phyloP scores from a whole-genome alignment of 2,113 vertebrate species.

The Ia io region DNA sequence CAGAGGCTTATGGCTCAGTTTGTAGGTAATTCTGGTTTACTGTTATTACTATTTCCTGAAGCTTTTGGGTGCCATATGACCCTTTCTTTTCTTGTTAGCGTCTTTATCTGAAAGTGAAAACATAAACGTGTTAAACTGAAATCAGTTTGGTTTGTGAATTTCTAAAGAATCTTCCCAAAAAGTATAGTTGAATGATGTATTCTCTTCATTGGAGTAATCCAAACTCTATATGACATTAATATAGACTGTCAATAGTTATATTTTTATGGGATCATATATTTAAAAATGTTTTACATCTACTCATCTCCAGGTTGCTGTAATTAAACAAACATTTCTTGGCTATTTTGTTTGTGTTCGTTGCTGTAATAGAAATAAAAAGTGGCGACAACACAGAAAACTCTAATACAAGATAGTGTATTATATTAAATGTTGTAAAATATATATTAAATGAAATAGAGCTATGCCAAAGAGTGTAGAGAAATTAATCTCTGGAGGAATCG shows the following conservation, averaged over 20 bases:
- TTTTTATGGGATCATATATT: background rate
- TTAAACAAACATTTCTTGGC: background rate
- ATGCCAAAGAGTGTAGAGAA: background rate
- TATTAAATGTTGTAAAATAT: background rate
- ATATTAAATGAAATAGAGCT: background rate
- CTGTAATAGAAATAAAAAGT: background rate
- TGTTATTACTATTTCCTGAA: slow-evolving; percentile 20
- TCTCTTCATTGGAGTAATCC: background rate
- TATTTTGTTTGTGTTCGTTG: background rate
- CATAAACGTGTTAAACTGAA: background rate
- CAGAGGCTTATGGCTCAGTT: slow-evolving; percentile 21
- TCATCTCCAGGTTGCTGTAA: background rate
- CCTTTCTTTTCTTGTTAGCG: background rate
- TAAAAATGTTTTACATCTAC: background rate
- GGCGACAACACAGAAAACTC: background rate
- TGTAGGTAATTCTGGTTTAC: slow-evolving; percentile 12
- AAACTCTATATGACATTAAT: background rate
- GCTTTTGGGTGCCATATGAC: background rate
- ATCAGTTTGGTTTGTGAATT: background rate
- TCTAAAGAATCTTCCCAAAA: background rate
- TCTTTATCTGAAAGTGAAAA: slow-evolving; percentile 22
- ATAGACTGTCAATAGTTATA: background rate
- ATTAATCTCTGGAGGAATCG: background rate
- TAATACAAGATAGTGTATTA: background rate
- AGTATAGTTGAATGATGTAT: background rate